Evolutionary conservation across 2,888 invertebrate species (phyloP).

Genomic region (Orthosia gothica): DNA sequence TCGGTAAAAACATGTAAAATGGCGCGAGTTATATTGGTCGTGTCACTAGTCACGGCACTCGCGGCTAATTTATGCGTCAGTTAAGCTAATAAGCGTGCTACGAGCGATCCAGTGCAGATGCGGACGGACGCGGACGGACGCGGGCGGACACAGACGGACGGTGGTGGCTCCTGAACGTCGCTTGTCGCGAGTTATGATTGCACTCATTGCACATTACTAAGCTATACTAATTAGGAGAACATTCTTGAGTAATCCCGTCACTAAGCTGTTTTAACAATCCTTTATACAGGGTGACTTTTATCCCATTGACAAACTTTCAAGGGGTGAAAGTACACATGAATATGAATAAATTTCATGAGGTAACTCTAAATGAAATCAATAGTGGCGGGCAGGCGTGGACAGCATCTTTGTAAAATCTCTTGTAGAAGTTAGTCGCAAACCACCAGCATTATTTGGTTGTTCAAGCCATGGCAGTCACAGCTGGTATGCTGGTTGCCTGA

Average conservation of each 20-base stretch:
- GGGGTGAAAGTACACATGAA: not conserved
- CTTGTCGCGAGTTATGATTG: not conserved
- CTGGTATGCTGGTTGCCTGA: not conserved
- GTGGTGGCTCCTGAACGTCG: not conserved
- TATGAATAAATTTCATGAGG: not conserved
- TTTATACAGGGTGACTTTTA: not conserved
- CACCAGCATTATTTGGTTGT: not conserved
- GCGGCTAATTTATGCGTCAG: constrained; percentile 23
- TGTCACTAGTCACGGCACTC: constrained; percentile 2
- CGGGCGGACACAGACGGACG: not conserved
- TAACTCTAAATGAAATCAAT: too few relatives aligned
- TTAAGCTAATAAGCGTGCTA: constrained; percentile 36
- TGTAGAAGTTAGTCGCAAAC: not conserved
- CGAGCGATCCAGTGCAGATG: constrained; percentile 20
- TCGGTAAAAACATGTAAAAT: constrained; percentile 10
- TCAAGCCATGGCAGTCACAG: not conserved
- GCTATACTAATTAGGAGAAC: constrained; percentile 29
- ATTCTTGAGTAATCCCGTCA: not conserved
- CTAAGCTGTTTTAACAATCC: not conserved
- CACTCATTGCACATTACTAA: constrained; percentile 11
- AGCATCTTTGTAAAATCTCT: not conserved
- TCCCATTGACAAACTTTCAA: not conserved
- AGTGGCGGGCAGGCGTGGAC: not conserved
- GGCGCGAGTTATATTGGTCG: constrained; percentile 26
- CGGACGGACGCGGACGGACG: not conserved